Percentiles rank a stretch among this genome's conserved stretches.
Evolutionary conservation across 2,797 vertebrate genomes (phyloP).

Genomic region (Esox masquinongy): DNA sequence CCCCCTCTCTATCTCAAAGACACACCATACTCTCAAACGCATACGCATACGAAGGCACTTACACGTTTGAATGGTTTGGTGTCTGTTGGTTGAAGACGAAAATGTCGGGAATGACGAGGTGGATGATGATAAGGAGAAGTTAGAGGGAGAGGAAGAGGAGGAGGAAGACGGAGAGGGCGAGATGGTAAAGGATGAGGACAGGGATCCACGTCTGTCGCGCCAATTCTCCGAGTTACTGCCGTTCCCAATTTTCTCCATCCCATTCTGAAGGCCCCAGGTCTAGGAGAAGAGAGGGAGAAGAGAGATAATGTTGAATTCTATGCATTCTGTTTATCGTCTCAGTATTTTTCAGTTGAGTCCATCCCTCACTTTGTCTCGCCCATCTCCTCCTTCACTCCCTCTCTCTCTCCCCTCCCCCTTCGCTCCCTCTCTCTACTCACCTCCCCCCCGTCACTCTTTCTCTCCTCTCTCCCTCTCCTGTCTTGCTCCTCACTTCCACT

Average conservation of each 20-base stretch:
- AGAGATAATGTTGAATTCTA: neutral
- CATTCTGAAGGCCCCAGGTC: slow-evolving; percentile 59
- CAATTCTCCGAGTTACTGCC: slow-evolving; percentile 80
- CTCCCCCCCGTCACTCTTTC: neutral
- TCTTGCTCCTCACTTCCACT: neutral
- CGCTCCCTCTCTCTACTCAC: neutral
- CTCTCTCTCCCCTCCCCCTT: neutral
- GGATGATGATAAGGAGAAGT: slow-evolving; percentile 61
- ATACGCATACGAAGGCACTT: slow-evolving; percentile 35
- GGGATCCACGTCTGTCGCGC: slow-evolving; percentile 75
- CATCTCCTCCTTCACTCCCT: neutral
- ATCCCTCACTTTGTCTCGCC: neutral
- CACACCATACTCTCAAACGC: neutral
- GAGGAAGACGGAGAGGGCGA: slow-evolving; percentile 54
- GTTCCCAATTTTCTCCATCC: slow-evolving; percentile 58
- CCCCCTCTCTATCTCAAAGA: too few relatives aligned
- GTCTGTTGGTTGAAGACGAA: slow-evolving; percentile 40
- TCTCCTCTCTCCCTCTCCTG: neutral
- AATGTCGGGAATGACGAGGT: slow-evolving; percentile 60
- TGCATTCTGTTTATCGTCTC: neutral
- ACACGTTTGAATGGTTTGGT: slow-evolving; percentile 61
- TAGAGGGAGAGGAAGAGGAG: slow-evolving; percentile 63
- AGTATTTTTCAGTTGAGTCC: neutral
- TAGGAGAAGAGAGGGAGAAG: slow-evolving; percentile 28
- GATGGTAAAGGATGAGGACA: slow-evolving; percentile 52